Percentiles rank a stretch among this genome's conserved stretches.
Conservation (phyloP, 2,888 invertebrate genomes). For the Protodeltote pygarga region DNA sequence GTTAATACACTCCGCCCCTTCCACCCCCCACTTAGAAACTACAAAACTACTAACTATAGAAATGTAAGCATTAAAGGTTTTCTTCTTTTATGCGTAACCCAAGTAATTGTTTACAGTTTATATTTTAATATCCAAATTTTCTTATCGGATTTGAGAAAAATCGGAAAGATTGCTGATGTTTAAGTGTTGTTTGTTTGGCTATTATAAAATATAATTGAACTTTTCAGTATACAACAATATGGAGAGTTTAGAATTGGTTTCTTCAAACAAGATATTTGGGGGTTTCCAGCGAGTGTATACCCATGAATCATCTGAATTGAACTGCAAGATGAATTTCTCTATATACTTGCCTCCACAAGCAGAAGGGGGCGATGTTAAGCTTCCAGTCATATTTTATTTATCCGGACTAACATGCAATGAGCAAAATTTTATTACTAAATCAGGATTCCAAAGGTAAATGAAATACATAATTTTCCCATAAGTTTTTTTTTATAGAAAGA, state of each 20-base stretch:
- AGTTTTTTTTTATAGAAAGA: too few species aligned
- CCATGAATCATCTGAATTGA: constrained; percentile 92
- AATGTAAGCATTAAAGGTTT: too few species aligned
- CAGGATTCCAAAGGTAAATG: constrained; percentile 94
- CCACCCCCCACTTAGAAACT: too few species aligned
- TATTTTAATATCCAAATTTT: too few species aligned
- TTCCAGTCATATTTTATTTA: constrained; percentile 96
- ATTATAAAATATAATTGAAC: neutral
- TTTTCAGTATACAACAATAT: constrained; percentile 68
- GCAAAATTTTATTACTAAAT: constrained; percentile 97
- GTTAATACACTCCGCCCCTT: too few species aligned
- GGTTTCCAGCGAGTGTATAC: constrained; percentile 95
- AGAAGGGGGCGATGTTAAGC: constrained; percentile 86
- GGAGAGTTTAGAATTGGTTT: constrained; percentile 87
- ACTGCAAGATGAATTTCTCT: constrained; percentile 97
- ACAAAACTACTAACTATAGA: too few species aligned
- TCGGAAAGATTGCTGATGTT: too few species aligned
- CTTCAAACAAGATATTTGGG: constrained; percentile 91
- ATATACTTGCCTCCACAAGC: constrained; percentile 94
- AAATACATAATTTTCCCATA: too few species aligned
- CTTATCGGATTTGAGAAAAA: too few species aligned
- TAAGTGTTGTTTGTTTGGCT: too few species aligned
- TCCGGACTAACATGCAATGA: constrained; percentile 98
- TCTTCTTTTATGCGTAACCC: too few species aligned
- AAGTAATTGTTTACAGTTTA: too few species aligned